These are phyloP conservation scores for Aplysina aerophoba DNA, from an alignment of 37 sponge, comb jelly and placozoan species.

Conservation along the genomic window DNA sequence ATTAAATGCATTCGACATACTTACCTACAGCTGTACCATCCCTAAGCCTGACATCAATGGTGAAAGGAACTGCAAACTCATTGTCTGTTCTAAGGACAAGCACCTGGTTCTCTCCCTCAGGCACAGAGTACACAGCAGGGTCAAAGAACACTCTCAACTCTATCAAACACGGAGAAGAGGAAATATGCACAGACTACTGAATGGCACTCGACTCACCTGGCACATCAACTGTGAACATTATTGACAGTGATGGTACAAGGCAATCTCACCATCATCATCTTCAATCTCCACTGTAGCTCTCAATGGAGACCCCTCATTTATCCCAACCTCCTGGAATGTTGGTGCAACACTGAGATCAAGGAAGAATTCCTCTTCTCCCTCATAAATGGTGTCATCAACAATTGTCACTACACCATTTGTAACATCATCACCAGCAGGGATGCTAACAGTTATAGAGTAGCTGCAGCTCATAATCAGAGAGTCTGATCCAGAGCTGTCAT, in stretches of 20 bases:
- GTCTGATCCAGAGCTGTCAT: too few species aligned
- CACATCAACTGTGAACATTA: too few species aligned
- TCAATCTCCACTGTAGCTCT: slow-evolving; percentile 13
- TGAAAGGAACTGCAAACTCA: not conserved
- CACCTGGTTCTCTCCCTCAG: not conserved
- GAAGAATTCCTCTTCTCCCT: not conserved
- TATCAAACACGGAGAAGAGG: too few species aligned
- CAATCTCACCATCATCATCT: slow-evolving; percentile 24
- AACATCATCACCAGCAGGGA: not conserved
- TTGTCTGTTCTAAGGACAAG: not conserved
- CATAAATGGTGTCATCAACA: slow-evolving; percentile 1
- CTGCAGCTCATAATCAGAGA: too few species aligned
- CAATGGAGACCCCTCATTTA: not conserved
- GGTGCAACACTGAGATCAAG: not conserved
- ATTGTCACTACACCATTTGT: not conserved
- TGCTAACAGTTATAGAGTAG: not conserved
- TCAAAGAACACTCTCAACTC: slow-evolving; percentile 7
- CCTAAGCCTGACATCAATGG: not conserved
- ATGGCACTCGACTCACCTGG: too few species aligned
- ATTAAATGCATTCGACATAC: not conserved
- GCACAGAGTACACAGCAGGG: not conserved
- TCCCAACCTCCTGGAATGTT: not conserved
- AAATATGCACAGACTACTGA: too few species aligned
- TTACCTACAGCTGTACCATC: slow-evolving; percentile 24
- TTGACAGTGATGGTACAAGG: too few species aligned